Evolutionary conservation across 2,797 vertebrate species (phyloP), one percentile per base, ranked within the genome.

Genomic region (Scomberomorus guttatus): DNA sequence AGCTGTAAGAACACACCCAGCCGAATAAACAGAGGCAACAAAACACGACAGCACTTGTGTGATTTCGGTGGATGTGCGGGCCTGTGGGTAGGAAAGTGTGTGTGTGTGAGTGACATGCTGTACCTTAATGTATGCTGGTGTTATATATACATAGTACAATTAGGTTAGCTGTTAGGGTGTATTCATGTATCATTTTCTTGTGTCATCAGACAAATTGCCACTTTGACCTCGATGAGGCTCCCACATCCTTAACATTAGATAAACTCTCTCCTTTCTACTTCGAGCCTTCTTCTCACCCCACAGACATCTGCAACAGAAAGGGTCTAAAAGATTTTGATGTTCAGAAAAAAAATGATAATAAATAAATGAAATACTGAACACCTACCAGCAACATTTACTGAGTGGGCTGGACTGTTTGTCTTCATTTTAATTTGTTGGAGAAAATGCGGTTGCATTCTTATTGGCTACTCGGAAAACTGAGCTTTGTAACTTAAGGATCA

Each of bases 1-100:
- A 88, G 81, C 80, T 77, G 77, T 42, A 63, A 37, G 81, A 91
- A 92, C 90, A 94, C 92, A 89, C 91, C 92, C 89, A 88, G 77
- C 64, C 73, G 17, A 92, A 81, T 77, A 91, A 93, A 93, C 65
- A 94, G 20, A 83, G 61, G 76, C 88, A 89, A 90, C 88, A 90
- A 90, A 92, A 92, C 87, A 87, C 75, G 55, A 87, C 77, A 77
- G 86, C 78, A 66, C 77, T 80, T 70, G 60, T 84, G 80, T 73
- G 75, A 79, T 90, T 90, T 86, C 1, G 54, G 68, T 69, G 75
- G 73, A 66, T 67, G 65, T 46, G 54, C 57, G 79, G 66, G 75
- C 61, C 61, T 12, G 34, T 81, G 61, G 68, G 80, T 83, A 59
- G 59, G 32, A 72, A 82, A 63, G 37, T 79, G 73, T 57, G 52